Evolutionary conservation across 1,140 invertebrate genomes (phyloP).

Genomic region (Geopemphigus sp.): DNA sequence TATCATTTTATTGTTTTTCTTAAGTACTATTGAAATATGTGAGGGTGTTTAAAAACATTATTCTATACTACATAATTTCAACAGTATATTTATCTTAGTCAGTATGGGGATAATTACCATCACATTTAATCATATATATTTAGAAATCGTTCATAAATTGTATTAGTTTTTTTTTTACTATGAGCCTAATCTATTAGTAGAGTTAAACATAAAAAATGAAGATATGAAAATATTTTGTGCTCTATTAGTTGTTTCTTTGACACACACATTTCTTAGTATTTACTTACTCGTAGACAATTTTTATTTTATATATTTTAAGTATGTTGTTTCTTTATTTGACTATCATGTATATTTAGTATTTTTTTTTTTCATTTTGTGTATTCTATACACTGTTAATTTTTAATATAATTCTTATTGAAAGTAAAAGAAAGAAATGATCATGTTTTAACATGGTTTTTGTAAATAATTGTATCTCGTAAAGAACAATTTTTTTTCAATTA

Average conservation of each 20-base stretch:
- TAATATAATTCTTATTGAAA: not conserved
- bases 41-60: not conserved
- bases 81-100: slow-evolving; percentile 39
- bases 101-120: slow-evolving; percentile 43
- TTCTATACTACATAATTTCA: slow-evolving; percentile 29
- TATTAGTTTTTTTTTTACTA: not conserved
- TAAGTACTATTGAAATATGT: slow-evolving; percentile 21
- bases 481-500: not conserved
- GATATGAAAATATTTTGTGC: not conserved
- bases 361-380: not conserved
- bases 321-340: not conserved
- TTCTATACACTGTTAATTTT: not conserved
- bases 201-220: not conserved
- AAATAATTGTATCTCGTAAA: not conserved
- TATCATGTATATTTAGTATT: not conserved
- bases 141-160: slow-evolving; percentile 33
- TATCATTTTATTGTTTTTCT: slow-evolving; percentile 28
- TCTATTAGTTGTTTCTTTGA: not conserved
- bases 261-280: not conserved
- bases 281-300: slow-evolving; percentile 9
- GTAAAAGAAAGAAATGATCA: not conserved
- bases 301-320: not conserved
- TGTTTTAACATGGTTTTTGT: not conserved
- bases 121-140: slow-evolving; percentile 26
- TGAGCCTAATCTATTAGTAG: not conserved